Evolutionary conservation across 2,888 invertebrate species (phyloP).

Genomic region (Eupithecia inturbata): DNA sequence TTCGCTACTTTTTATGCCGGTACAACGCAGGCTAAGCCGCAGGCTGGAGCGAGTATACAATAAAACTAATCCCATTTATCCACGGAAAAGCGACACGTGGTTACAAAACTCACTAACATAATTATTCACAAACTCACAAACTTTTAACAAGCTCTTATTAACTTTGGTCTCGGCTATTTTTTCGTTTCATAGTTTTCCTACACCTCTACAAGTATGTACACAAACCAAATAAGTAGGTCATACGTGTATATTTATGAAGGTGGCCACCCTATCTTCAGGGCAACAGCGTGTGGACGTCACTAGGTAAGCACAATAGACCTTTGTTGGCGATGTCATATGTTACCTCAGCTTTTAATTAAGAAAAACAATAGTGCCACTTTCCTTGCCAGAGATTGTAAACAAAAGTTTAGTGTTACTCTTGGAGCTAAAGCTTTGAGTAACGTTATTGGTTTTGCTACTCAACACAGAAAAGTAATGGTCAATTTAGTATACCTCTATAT

Average conservation of each 20-base stretch:
- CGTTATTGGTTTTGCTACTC: not conserved
- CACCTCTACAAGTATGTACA: not conserved
- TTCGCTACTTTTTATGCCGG: not conserved
- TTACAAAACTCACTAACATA: not conserved
- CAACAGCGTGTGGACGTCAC: not conserved
- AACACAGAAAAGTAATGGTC: not conserved
- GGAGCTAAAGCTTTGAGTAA: not conserved
- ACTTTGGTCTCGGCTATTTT: not conserved
- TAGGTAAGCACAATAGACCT: conserved; percentile 38
- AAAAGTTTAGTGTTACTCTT: conserved; percentile 28
- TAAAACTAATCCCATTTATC: not conserved
- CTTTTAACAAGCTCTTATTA: not conserved
- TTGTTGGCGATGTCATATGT: conserved; percentile 45
- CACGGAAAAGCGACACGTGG: not conserved
- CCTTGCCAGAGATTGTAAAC: conserved; percentile 26
- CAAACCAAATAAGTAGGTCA: not conserved
- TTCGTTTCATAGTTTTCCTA: not conserved
- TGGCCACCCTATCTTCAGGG: conserved; percentile 3
- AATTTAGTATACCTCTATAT: no score
- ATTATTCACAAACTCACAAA: not conserved
- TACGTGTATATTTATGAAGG: not conserved
- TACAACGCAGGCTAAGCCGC: not conserved
- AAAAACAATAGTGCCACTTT: conserved; percentile 32
- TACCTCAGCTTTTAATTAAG: conserved; percentile 48
- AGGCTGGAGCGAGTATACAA: not conserved